Evolutionary conservation across 37 sponge, comb jelly and placozoan species (phyloP), one percentile per base, ranked within the genome.

Genomic region (Geodia barretti): DNA sequence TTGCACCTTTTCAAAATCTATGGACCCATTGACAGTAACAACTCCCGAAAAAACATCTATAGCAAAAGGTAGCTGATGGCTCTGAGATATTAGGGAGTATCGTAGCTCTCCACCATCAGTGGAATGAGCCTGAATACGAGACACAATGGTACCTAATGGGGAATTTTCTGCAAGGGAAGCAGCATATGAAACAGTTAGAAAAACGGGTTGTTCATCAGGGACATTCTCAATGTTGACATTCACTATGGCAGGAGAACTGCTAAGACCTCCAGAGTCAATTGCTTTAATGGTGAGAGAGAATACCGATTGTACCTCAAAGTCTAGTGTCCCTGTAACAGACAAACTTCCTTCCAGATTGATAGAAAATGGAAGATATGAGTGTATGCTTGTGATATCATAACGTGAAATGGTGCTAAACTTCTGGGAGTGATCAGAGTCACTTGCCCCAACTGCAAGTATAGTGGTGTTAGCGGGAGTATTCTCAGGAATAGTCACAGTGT

Each of bases 271-370:
- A 47, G 35, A 30, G 78, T 91, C 92, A 26, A 74, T 24, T 30
- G 92, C 92, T 60, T 36, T 37, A 30, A 91, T 74, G 8, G 77
- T 29, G 72, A 91, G 83, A 5, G 70, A n/a, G 64, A 80, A 80
- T 20, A 40, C 24, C n/a, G 39, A 43, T 38, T 61, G 80, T 23
- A 78, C 83, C 37, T 91, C 92, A 74, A 78, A 91, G 37, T 91
- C 88, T 39, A 91, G 59, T 39, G 8, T 9, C 31, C 39, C 20
- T 20, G 62, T 32, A 20, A 83, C 40, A 2, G 20, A 72, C 39
- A 91, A 34, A 1, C 39, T 42, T 59, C 92, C 92, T 17, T 41
- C 21, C 7, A 24, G 2, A 30, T 62, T 58, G 47, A 84, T 73
- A 40, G 2, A 38, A 31, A 89, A 89, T 25, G 90, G 90, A 35